A percentile compares a stretch with the other conserved stretches of the same genome.
phyloP scores from a whole-genome alignment of 2,113 vertebrate species.

The Sarotherodon lohbergeri region DNA sequence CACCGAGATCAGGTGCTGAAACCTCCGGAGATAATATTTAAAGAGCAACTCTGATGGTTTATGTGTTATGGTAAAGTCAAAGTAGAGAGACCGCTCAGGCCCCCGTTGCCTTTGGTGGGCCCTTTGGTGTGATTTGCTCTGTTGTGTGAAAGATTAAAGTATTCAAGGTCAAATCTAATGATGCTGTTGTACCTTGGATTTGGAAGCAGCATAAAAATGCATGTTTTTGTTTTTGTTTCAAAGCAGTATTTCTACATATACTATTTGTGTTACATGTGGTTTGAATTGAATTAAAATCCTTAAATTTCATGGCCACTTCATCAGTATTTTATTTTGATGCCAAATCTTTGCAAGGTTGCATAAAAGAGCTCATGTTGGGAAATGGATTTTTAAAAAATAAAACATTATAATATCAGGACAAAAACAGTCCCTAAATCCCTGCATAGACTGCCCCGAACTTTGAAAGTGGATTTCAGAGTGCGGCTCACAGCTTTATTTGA shows the following conservation, averaged over 20 bases:
- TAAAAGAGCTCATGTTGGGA: not conserved
- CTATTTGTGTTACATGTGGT: accelerated
- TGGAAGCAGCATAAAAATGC: not conserved
- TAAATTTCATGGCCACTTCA: not conserved
- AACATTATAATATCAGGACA: not conserved
- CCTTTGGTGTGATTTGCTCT: not conserved
- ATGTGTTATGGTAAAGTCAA: not conserved
- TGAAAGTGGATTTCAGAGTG: not conserved
- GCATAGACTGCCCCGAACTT: not conserved
- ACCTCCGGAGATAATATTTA: not conserved
- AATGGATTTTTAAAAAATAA: not conserved
- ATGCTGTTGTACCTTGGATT: not conserved
- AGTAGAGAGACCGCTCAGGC: not conserved
- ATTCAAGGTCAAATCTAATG: not conserved
- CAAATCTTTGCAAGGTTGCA: accelerated
- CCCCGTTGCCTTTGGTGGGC: not conserved
- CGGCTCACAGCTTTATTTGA: not conserved
- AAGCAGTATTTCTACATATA: not conserved
- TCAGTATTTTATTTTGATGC: not conserved
- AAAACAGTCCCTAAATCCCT: not conserved
- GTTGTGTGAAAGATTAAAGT: not conserved
- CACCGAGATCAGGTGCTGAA: not conserved
- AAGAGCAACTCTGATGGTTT: not conserved
- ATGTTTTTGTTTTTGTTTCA: not conserved
- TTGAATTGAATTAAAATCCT: not conserved